Evolutionary conservation across 92 coral and sea anemone genomes (phyloP).

Genomic region (Porites evermanni): DNA sequence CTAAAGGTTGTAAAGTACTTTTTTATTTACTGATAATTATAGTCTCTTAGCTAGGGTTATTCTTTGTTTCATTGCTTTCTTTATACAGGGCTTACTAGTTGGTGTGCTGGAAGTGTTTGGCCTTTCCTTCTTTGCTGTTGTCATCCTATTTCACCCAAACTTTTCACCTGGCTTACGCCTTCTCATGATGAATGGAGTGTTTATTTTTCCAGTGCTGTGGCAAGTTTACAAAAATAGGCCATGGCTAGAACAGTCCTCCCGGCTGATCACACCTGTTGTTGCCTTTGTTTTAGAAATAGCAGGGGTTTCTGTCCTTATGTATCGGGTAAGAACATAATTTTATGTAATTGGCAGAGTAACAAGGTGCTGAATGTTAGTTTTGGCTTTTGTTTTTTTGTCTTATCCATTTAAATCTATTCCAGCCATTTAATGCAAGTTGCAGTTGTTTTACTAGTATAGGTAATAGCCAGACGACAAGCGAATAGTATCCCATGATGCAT

Average conservation of each 20-base stretch:
- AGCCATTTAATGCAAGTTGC: no score
- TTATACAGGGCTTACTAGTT: constrained; percentile 69
- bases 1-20: no score
- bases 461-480: no score
- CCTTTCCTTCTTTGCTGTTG: constrained; percentile 77
- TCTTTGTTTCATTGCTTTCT: not conserved
- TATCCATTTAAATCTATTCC: no score
- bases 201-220: constrained; percentile 76
- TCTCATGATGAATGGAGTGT: constrained; percentile 85
- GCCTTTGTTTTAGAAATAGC: constrained; percentile 64
- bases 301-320: constrained; percentile 61
- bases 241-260: not conserved
- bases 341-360: not conserved
- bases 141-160: constrained; percentile 36
- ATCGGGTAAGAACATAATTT: constrained; percentile 19
- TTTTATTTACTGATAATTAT: no score
- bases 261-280: constrained; percentile 23
- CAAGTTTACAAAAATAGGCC: constrained; percentile 52
- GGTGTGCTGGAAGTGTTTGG: constrained; percentile 81
- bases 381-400: no score
- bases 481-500: no score
- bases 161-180: constrained; percentile 65
- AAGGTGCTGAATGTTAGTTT: not conserved
- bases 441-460: no score
- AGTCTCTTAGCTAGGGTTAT: no score